A percentile compares a stretch with the other conserved stretches of the same genome.
Conservation (phyloP, 1,140 invertebrate species). For the Pachypeltis micranthus region DNA sequence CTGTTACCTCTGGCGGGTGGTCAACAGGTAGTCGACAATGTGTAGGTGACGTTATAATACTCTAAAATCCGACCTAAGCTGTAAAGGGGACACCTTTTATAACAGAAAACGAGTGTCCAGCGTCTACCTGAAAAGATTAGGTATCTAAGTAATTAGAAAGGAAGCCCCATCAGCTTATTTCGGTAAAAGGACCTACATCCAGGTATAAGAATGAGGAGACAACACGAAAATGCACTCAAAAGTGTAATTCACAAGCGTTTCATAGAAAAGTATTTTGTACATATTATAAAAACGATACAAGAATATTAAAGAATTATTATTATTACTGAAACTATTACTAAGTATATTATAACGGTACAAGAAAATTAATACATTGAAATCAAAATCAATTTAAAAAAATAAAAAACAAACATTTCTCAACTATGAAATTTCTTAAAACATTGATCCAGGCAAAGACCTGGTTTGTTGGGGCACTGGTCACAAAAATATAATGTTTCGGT, state of each 20-base stretch:
- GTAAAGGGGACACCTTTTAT: conserved; percentile 6
- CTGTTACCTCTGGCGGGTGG: conserved; percentile 7
- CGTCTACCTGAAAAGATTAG: background rate
- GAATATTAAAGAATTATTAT: background rate
- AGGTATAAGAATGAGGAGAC: conserved; percentile 4
- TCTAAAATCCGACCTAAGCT: background rate
- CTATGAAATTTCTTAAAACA: conserved; percentile 6
- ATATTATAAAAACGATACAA: background rate
- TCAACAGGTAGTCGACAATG: background rate
- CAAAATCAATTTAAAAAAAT: conserved; percentile 1
- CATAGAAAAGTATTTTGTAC: background rate
- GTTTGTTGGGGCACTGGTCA: conserved; percentile 9
- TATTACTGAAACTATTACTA: no score
- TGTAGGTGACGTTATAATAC: conserved; percentile 6
- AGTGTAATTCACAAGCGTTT: background rate
- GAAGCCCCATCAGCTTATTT: background rate
- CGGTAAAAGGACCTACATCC: background rate
- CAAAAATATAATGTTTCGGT: conserved; percentile 8
- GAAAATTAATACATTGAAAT: conserved; percentile 4
- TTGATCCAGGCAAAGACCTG: conserved; percentile 9
- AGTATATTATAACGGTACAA: conserved; percentile 1
- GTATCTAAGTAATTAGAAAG: conserved; percentile 5
- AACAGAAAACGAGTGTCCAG: conserved; percentile 7
- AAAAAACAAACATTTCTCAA: conserved; percentile 7
- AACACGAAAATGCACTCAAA: conserved; percentile 6